Percentiles rank a stretch among this genome's conserved stretches.
phyloP scores from a whole-genome alignment of 30 jellyfish, hydroid and myxozoan species.

The Pseudorhiza aurosa region DNA sequence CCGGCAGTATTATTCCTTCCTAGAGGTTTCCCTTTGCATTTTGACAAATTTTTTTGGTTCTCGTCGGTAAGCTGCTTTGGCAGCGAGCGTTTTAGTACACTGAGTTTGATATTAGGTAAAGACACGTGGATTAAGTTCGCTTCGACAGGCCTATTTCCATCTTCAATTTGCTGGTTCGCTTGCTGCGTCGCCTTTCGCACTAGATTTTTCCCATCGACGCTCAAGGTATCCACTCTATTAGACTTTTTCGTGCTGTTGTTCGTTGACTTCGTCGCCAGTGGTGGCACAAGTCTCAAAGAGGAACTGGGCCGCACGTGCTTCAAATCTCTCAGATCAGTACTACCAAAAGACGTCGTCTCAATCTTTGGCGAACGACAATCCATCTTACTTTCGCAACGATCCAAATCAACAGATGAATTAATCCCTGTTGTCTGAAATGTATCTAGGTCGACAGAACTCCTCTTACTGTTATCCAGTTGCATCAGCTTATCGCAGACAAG shows the following conservation, averaged over 20 bases:
- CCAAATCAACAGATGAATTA: too few species aligned
- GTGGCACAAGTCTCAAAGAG: not conserved
- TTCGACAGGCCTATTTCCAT: not conserved
- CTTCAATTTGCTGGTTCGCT: not conserved
- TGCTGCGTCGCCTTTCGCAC: not conserved
- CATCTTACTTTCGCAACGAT: too few species aligned
- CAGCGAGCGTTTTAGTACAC: not conserved
- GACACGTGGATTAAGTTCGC: not conserved
- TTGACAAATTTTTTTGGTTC: not conserved
- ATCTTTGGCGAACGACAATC: too few species aligned
- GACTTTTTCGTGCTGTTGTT: not conserved
- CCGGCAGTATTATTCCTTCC: not conserved
- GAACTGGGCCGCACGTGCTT: not conserved
- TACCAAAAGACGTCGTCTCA: too few species aligned
- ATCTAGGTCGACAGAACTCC: too few species aligned
- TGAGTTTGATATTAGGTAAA: not conserved
- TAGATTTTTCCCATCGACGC: not conserved
- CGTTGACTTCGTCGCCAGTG: not conserved
- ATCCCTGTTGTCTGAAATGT: too few species aligned
- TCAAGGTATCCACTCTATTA: not conserved
- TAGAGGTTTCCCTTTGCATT: not conserved
- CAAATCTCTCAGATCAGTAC: not conserved
- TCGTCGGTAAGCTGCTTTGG: not conserved
- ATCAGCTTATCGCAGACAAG: not conserved
- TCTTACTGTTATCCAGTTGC: too few species aligned